A percentile compares a stretch with the other conserved stretches of the same genome.
Evolutionary conservation across 1,140 invertebrate species (phyloP).

Genomic region (Drosophila nebulosa): DNA sequence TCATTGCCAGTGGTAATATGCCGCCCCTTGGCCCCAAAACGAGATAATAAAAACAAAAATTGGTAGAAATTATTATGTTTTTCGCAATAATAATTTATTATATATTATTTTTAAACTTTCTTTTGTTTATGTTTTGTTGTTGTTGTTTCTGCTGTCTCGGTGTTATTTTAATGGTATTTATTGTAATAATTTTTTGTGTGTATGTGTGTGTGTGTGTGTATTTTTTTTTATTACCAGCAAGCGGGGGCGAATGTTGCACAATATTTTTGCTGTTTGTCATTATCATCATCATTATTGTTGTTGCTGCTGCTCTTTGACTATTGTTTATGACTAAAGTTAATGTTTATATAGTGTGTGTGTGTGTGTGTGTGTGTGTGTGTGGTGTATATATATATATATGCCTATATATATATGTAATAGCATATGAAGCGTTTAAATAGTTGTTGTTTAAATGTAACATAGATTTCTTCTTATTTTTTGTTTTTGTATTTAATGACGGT

Average conservation of each 20-base stretch:
- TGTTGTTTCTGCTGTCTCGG: conserved; percentile 26
- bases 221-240: conserved; percentile 24
- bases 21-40: background rate
- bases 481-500: conserved; percentile 42
- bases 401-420: conserved; percentile 51
- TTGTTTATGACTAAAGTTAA: conserved; percentile 75
- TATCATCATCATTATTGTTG: conserved; percentile 31
- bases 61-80: conserved; percentile 30
- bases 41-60: conserved; percentile 35
- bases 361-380: background rate
- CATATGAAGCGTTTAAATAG: conserved; percentile 76
- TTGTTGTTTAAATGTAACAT: conserved; percentile 57
- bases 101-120: conserved; percentile 76
- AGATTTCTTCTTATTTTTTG: conserved; percentile 34
- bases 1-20: background rate
- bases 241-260: conserved; percentile 55
- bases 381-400: conserved; percentile 25
- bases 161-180: conserved; percentile 67
- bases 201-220: conserved; percentile 18
- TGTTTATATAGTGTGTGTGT: conserved; percentile 35
- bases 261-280: conserved; percentile 16
- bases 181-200: conserved; percentile 57
- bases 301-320: conserved; percentile 61
- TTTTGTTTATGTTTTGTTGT: conserved; percentile 51
- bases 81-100: conserved; percentile 77